These are phyloP conservation scores for Dendrocincla fuliginosa DNA, from an alignment of 2,797 vertebrate species.

Conservation along the genomic window DNA sequence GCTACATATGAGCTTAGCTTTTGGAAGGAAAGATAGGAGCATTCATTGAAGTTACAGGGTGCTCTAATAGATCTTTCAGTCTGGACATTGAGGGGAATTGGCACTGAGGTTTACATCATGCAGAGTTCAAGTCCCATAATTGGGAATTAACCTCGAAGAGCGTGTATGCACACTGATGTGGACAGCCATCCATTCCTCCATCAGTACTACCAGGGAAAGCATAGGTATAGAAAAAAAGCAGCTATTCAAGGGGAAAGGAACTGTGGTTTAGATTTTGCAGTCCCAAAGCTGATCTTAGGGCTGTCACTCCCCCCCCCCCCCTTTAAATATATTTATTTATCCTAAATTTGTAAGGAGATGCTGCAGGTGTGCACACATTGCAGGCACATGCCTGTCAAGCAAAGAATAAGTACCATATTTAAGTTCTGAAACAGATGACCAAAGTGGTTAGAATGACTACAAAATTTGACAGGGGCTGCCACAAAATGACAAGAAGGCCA, in stretches of 20 bases:
- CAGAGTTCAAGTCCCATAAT: background rate
- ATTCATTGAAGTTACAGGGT: background rate
- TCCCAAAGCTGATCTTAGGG: background rate
- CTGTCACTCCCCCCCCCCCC: too few species aligned
- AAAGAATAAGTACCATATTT: background rate
- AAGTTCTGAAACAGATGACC: background rate
- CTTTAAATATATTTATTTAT: background rate
- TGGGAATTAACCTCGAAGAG: background rate
- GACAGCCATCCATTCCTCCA: background rate
- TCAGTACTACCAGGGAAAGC: background rate
- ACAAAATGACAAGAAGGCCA: background rate
- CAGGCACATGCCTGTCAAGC: background rate
- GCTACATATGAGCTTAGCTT: fast-evolving
- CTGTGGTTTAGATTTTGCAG: background rate
- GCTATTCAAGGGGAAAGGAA: background rate
- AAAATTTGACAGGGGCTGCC: background rate
- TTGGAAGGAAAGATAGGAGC: background rate
- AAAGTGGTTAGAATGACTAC: background rate
- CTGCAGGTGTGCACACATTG: fast-evolving
- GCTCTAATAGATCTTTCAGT: background rate
- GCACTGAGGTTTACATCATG: background rate
- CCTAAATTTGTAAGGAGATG: background rate
- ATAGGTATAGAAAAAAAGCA: background rate
- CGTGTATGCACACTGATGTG: too few species aligned
- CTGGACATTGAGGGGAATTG: background rate